Conservation (phyloP, 2,888 invertebrate genomes). For the Tanypteryx hageni region DNA sequence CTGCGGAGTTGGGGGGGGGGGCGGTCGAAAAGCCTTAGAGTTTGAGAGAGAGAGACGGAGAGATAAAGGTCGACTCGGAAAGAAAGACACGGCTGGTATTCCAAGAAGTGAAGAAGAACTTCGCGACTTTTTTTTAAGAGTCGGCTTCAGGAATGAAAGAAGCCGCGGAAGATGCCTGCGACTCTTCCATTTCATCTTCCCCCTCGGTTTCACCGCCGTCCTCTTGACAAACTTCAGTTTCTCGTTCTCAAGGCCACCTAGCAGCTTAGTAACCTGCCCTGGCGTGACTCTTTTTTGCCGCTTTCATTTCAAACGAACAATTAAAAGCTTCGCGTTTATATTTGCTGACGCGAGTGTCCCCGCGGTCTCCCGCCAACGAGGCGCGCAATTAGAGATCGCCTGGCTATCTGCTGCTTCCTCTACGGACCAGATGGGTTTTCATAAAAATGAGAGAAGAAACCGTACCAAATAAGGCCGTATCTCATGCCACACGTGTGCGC, state of each 20-base stretch:
- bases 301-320: background rate
- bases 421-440: background rate
- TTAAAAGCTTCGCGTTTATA: background rate
- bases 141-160: background rate
- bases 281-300: no score
- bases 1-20: background rate
- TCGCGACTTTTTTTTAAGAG: background rate
- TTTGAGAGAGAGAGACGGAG: background rate
- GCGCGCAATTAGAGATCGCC: background rate
- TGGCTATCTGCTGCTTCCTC: background rate
- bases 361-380: background rate
- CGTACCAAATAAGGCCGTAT: background rate
- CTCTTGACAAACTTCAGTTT: background rate
- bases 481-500: background rate
- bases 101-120: background rate
- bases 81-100: slow-evolving; percentile 17
- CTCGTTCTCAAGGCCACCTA: no score
- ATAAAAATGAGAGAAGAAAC: background rate
- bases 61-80: background rate
- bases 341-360: background rate
- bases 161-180: background rate
- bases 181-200: background rate
- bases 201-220: background rate
- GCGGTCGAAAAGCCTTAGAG: background rate
- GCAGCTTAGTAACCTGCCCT: no score